Conservation (phyloP, 2,888 invertebrate species). For the Anticlea derivata region DNA sequence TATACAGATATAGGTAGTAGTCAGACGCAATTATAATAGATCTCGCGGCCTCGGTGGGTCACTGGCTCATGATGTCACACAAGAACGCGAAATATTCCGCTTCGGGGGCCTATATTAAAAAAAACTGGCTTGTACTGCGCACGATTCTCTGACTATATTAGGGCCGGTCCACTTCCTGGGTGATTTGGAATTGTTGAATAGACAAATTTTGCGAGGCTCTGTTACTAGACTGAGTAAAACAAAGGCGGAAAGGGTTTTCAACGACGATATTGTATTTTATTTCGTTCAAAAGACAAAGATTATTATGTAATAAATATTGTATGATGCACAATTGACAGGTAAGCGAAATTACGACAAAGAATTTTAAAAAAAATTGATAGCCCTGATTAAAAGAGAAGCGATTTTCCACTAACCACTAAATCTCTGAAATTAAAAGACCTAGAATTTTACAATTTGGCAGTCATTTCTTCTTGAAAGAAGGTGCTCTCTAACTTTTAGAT, state of each 20-base stretch:
- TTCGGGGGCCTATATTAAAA: conserved; percentile 47
- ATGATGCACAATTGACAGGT: too few relatives aligned
- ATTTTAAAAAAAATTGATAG: too few relatives aligned
- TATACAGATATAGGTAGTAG: conserved; percentile 21
- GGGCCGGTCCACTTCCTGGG: conserved; percentile 36
- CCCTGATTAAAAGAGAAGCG: too few relatives aligned
- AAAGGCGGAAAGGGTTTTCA: conserved; percentile 15
- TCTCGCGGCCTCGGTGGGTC: conserved; percentile 75
- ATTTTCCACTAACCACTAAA: too few relatives aligned
- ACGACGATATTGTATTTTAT: conserved; percentile 1
- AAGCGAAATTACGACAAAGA: too few relatives aligned
- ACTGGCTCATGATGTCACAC: conserved; percentile 77
- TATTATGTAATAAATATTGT: too few relatives aligned
- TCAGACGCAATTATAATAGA: conserved; percentile 56
- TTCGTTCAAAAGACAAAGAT: too few relatives aligned
- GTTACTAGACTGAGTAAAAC: conserved; percentile 15
- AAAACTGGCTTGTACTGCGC: conserved; percentile 37
- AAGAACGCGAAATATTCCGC: conserved; percentile 63
- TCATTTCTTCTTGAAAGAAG: too few relatives aligned
- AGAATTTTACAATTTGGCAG: too few relatives aligned
- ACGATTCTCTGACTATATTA: conserved; percentile 32
- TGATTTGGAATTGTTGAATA: conserved; percentile 31
- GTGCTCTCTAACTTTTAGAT: too few relatives aligned
- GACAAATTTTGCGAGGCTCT: conserved; percentile 28
- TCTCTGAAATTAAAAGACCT: too few relatives aligned